Evolutionary conservation across 1,140 invertebrate genomes (phyloP).

Genomic region (Gonatopus flavifemur): DNA sequence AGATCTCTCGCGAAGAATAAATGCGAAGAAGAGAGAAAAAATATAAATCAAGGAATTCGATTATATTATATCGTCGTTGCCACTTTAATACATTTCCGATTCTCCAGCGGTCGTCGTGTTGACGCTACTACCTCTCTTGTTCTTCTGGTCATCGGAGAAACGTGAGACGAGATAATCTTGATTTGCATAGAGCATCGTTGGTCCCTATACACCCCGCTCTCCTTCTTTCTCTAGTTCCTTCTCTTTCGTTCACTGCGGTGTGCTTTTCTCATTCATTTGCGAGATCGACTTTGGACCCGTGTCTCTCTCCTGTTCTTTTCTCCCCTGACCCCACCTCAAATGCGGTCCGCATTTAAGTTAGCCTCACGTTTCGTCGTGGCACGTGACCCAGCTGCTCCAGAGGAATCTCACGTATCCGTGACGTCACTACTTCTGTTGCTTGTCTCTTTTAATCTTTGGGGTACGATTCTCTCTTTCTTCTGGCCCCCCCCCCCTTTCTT

Average conservation of each 20-base stretch:
- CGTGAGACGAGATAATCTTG: not conserved
- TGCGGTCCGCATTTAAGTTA: constrained; percentile 41
- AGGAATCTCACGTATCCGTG: constrained; percentile 45
- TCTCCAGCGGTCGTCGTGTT: not conserved
- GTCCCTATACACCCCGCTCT: not conserved
- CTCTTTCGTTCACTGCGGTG: too few species aligned
- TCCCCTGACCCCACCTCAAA: too few species aligned
- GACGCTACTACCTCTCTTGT: constrained; percentile 5
- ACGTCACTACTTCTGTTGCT: constrained; percentile 47
- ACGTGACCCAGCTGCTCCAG: constrained; percentile 52
- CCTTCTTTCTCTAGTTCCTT: not conserved
- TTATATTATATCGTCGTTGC: constrained; percentile 17
- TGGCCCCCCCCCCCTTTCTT: not conserved
- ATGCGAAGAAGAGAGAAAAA: too few species aligned
- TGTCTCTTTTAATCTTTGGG: too few species aligned
- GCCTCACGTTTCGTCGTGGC: constrained; percentile 43
- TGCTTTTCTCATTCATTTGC: too few species aligned
- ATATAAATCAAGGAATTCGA: too few species aligned
- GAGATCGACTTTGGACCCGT: constrained; percentile 21
- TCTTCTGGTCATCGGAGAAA: too few species aligned
- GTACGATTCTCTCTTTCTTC: not conserved
- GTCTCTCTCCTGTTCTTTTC: too few species aligned
- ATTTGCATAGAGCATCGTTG: constrained; percentile 2
- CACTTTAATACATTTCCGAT: constrained; percentile 3
- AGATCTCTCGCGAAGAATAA: constrained; percentile 17